These are phyloP conservation scores for Poecilia velifera DNA, from an alignment of 2,797 vertebrate species.

Conservation along the genomic window DNA sequence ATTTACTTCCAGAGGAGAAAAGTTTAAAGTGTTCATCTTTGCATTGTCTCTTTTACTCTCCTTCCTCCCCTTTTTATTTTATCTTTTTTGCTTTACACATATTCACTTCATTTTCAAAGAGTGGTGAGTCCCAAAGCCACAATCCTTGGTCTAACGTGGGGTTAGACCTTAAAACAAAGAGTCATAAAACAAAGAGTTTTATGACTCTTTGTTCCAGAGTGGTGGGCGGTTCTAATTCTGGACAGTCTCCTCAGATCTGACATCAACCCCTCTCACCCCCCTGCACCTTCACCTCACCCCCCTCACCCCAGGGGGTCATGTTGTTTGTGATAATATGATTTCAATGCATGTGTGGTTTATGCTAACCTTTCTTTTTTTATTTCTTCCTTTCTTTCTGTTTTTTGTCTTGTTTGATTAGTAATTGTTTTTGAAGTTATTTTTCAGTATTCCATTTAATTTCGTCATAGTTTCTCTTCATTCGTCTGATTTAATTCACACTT, in stretches of 20 bases:
- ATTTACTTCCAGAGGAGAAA: background rate
- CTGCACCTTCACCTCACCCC: background rate
- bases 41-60: no score
- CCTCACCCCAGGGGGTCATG: background rate
- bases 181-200: background rate
- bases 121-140: background rate
- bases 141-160: background rate
- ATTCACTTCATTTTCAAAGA: background rate
- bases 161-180: background rate
- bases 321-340: background rate
- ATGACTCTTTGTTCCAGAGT: background rate
- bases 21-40: no score
- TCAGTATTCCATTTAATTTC: background rate
- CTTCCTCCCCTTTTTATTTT: no score
- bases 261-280: background rate
- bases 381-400: background rate
- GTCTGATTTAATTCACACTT: background rate
- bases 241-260: background rate
- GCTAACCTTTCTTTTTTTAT: background rate
- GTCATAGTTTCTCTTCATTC: background rate
- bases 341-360: background rate
- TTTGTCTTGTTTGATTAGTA: background rate
- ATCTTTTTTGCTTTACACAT: no score
- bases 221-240: background rate
- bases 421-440: background rate